Percentiles rank a stretch among this genome's conserved stretches.
These are phyloP conservation scores for Rhea americana DNA, from an alignment of 2,113 vertebrate species.

Conservation along the genomic window DNA sequence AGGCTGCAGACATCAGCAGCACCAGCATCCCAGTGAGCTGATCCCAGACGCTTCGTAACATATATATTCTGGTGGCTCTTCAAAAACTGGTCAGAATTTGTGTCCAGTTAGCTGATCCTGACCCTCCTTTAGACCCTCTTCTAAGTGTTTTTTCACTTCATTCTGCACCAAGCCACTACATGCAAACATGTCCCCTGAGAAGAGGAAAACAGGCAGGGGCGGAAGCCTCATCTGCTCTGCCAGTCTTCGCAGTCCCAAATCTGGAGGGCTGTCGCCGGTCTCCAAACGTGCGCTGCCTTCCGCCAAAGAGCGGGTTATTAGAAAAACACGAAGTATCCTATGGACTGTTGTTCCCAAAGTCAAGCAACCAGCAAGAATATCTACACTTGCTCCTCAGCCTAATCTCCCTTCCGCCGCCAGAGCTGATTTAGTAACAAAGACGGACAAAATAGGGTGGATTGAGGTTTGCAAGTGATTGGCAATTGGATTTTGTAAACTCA, in stretches of 20 bases:
- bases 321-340: background rate
- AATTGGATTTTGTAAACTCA: constrained; percentile 7
- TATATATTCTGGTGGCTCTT: background rate
- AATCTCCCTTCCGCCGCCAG: background rate
- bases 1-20: constrained; percentile 11
- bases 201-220: background rate
- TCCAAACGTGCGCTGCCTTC: background rate
- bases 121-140: background rate
- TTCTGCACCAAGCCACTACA: background rate
- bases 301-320: background rate
- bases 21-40: background rate
- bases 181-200: background rate
- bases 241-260: background rate
- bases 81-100: background rate
- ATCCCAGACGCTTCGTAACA: background rate
- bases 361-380: background rate
- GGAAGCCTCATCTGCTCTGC: background rate
- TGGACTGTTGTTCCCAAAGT: background rate
- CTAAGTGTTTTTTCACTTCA: background rate
- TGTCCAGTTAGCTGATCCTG: background rate
- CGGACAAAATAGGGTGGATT: background rate
- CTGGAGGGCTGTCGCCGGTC: background rate
- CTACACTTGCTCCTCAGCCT: background rate
- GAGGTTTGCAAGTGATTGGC: background rate
- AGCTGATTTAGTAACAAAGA: constrained; percentile 22